These are phyloP conservation scores for Xanthia togata DNA, from an alignment of 2,888 invertebrate species.

Conservation along the genomic window DNA sequence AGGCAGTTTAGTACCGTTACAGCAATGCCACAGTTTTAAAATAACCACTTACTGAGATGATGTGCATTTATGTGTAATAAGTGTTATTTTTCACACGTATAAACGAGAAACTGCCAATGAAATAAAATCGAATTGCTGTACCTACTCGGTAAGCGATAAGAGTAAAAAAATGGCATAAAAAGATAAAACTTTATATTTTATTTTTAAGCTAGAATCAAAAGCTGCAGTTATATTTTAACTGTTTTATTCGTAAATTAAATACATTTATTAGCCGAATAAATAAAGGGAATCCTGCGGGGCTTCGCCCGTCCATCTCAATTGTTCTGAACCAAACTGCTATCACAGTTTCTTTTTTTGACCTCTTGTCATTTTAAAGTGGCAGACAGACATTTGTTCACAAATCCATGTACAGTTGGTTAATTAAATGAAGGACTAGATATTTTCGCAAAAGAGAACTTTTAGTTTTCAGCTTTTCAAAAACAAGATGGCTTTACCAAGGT, in stretches of 20 bases:
- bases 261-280: not conserved
- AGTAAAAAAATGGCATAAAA: conserved; percentile 33
- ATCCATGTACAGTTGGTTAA: not conserved
- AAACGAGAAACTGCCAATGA: conserved; percentile 65
- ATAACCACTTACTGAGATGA: conserved; percentile 75
- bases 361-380: conserved; percentile 57
- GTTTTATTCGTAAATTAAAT: not conserved
- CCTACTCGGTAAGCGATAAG: conserved; percentile 25
- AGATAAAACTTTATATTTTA: conserved; percentile 31
- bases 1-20: conserved; percentile 84
- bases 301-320: conserved; percentile 70
- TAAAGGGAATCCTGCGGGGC: conserved; percentile 50
- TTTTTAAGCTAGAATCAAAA: conserved; percentile 22
- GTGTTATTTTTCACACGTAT: conserved; percentile 68
- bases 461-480: not conserved
- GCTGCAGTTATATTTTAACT: conserved; percentile 22
- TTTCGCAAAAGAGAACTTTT: not conserved
- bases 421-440: conserved; percentile 2
- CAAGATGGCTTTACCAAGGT: not conserved
- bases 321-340: conserved; percentile 56
- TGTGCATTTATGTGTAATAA: conserved; percentile 74
- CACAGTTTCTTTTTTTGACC: conserved; percentile 63
- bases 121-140: conserved; percentile 55
- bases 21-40: conserved; percentile 79
- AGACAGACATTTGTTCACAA: conserved; percentile 23